Evolutionary conservation across 2,113 vertebrate species (phyloP).

Genomic region (Rhinolophus ferrumequinum): DNA sequence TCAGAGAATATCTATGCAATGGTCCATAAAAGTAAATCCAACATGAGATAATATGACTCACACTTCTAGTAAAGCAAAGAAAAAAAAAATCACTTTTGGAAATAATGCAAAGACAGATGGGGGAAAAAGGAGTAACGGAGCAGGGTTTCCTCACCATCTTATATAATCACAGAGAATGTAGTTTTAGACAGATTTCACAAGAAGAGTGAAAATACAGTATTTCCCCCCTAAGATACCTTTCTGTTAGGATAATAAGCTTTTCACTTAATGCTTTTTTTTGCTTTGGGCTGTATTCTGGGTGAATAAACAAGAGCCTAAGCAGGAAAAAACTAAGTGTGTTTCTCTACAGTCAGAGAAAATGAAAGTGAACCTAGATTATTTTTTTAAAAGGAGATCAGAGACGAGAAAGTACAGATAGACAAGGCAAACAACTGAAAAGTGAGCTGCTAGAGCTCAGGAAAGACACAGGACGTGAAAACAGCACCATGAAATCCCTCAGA

Average conservation of each 20-base stretch:
- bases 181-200: neutral
- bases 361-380: neutral
- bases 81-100: neutral
- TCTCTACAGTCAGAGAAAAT: neutral
- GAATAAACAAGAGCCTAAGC: slow-evolving; percentile 30
- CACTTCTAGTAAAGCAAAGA: neutral
- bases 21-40: neutral
- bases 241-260: neutral
- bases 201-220: neutral
- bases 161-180: neutral
- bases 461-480: neutral
- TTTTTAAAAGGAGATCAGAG: neutral
- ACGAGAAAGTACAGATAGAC: neutral
- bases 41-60: neutral
- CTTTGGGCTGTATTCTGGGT: neutral
- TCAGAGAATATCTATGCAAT: neutral
- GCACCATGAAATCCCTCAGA: neutral
- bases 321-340: neutral
- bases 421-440: neutral
- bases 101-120: neutral
- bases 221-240: neutral
- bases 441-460: neutral
- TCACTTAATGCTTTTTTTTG: neutral
- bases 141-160: neutral
- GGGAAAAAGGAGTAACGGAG: neutral